Base-by-base conservation (phyloP, 1,140 invertebrate genomes). In the Drosophila obscura region DNA sequence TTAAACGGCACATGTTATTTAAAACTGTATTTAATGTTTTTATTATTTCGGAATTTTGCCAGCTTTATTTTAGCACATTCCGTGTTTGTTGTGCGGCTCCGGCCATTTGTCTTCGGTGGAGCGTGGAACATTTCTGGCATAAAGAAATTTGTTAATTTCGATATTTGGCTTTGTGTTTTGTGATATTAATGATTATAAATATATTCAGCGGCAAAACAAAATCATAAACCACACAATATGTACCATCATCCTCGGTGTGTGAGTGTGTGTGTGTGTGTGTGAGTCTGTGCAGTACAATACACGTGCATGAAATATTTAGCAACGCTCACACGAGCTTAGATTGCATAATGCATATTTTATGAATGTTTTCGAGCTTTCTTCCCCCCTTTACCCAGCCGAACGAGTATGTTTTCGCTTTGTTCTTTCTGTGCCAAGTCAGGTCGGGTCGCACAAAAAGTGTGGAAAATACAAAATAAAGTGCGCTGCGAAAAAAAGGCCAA, bases 301-400 rank as follows among this genome's bases (percentile, higher is more conserved):
- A 88, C 78, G 76, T 73, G 65, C 69, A 85, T 85, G 71, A 90
- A 91, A 89, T 89, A 91, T 91, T 90, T 83, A 90, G 73, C 78
- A 88, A 73, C 74, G 82, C 89, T 91, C 89, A 91, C 90, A 91
- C 90, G 90, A 90, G 89, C 85, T 91, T 91, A 91, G 90, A 91
- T 91, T 91, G 85, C 85, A 87, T 87, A 87, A 91, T 91, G 77
- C 90, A 91, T 91, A 88, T 90, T 90, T 90, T 69, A 90, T 90
- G 77, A 88, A 79, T 88, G 84, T 88, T 88, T 76, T 80, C 73
- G 64, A 72, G 66, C 39, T 64, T 35, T 61, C 46, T 39, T 13
- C 41, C 44, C 24, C 0, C 28, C 45, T 15, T 24, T 35, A 24
- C 22, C 16, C 24, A 15, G 13, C 28, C 16, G 19, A 9, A 31